A percentile compares a stretch with the other conserved stretches of the same genome.
Conservation (phyloP, 2,113 vertebrate genomes). For the Vombatus ursinus region DNA sequence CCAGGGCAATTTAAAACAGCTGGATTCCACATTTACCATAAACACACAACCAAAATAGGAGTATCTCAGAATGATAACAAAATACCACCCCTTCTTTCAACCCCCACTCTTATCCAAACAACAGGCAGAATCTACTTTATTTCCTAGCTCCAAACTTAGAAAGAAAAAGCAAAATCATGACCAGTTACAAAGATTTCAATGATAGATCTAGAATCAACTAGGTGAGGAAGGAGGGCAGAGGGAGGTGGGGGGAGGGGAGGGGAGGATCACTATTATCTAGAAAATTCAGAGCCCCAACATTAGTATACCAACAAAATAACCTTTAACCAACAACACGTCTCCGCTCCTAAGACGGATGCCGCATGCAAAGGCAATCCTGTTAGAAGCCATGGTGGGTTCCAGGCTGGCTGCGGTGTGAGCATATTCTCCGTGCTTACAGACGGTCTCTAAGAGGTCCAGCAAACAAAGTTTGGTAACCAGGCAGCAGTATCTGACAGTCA, state of each 20-base stretch:
- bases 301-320: not conserved
- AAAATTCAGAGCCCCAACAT: not conserved
- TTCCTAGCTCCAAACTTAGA: not conserved
- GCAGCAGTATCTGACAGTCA: not conserved
- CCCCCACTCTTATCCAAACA: not conserved
- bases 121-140: no score
- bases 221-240: accelerated
- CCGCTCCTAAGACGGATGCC: not conserved
- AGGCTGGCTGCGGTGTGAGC: not conserved
- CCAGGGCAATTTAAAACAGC: not conserved
- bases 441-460: constrained; percentile 29
- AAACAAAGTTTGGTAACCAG: constrained; percentile 74
- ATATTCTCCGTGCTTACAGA: not conserved
- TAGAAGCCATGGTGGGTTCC: constrained; percentile 40
- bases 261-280: not conserved
- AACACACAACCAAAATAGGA: not conserved
- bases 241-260: not conserved
- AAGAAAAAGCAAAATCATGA: not conserved
- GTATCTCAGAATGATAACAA: not conserved
- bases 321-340: constrained; percentile 64
- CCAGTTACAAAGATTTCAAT: not conserved
- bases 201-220: not conserved
- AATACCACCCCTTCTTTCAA: accelerated
- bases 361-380: not conserved
- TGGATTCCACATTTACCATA: not conserved